These are phyloP conservation scores for Aplochiton taeniatus DNA, from an alignment of 2,797 vertebrate species.

Conservation along the genomic window DNA sequence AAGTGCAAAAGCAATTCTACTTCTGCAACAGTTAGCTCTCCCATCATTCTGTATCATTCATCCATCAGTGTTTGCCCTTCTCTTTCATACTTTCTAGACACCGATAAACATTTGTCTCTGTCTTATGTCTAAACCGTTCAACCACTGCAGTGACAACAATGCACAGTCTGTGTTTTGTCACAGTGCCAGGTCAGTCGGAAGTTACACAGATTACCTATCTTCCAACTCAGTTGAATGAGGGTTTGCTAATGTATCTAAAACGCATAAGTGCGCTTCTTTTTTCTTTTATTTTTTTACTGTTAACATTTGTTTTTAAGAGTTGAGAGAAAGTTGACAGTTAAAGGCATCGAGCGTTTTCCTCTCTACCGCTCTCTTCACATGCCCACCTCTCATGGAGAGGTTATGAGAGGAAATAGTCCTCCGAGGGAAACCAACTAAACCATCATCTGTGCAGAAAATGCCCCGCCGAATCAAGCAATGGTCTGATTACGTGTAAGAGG, in stretches of 20 bases:
- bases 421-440: neutral
- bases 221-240: neutral
- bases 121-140: neutral
- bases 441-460: neutral
- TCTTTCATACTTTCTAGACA: neutral
- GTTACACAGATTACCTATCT: neutral
- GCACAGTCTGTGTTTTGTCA: conserved; percentile 6
- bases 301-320: no score
- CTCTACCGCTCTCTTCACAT: neutral
- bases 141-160: neutral
- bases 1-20: conserved; percentile 18
- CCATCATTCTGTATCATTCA: neutral
- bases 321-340: no score
- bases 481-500: neutral
- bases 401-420: neutral
- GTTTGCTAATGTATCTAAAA: neutral
- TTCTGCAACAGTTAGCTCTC: neutral
- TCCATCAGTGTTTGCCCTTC: neutral
- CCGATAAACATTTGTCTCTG: neutral
- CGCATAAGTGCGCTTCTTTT: neutral
- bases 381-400: neutral
- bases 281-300: no score
- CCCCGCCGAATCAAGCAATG: neutral
- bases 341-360: no score
- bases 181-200: neutral